Evolutionary conservation across 2,113 vertebrate genomes (phyloP), one percentile per base, ranked within the genome.

Genomic region (Archilochus colubris): DNA sequence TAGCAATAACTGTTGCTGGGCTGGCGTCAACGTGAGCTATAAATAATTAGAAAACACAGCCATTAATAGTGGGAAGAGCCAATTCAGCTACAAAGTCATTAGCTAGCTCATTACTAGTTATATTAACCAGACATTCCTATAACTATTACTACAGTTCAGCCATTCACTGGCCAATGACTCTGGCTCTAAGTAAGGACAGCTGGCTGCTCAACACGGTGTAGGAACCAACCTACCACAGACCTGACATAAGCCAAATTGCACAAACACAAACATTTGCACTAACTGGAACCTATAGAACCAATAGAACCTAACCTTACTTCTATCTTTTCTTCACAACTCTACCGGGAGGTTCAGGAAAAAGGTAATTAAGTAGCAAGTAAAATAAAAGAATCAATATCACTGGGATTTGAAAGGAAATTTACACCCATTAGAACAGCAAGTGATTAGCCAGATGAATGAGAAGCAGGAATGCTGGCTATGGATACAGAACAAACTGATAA

Each of bases 1-100:
- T 85, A 99, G 96, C 82, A 99, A 96, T 96, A 99, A 91, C 98
- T 99, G 99, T 96, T 99, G 99, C 97, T 99, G 99, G 50, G 99
- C 99, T 62, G 99, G 99, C 94, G 98, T 99, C 98, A 99, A 97
- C 54, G 99, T 99, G 94, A 99, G 98, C 99, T 99, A 94, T 63
- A 97, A 91, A 93, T 55, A 98, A 97, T 89, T 51, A 97, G 88
- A 97, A 95, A 82, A 96, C 66, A 94, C 23, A 88, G 74, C 61
- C 58, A 80, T 94, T 94, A 93, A 91, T 82, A 91, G 79, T 4
- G 70, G 44, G 74, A 86, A 91, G 73, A 74, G 93, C 89, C 89
- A 89, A 91, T 86, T 80, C 51, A 86, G 89, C 95, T 93, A 93
- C 77, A 95, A 91, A 94, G 76, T 94, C 88, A 93, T 96, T 72